Evolutionary conservation across 2,888 invertebrate species (phyloP), one percentile per base, ranked within the genome.

Genomic region (Xestia rhomboidea): DNA sequence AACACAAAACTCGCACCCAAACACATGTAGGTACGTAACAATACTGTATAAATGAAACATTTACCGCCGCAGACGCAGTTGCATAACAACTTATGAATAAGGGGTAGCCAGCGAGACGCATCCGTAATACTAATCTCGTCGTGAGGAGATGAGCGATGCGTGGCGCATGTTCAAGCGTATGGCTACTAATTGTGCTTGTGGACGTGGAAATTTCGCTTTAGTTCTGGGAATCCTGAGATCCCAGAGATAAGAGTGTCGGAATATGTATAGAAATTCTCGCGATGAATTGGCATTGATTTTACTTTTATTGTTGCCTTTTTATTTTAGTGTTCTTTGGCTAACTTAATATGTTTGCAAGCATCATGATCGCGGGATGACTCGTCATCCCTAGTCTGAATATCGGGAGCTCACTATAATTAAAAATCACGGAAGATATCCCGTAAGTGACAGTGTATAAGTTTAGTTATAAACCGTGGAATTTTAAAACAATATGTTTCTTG

Each of bases 61-160:
- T 72, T 73, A 62, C 49, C 62, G 41, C 34, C 66, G 30, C 68
- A 71, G 69, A 67, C 67, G 66, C 64, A 44, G 68, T 85, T 83
- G 85, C 82, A 85, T 85, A 74, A 85, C 82, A 81, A 69, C 73
- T 69, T 74, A 81, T 85, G 73, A 85, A 85, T 84, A 83, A 79
- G 69, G 68, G 83, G 76, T 75, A 74, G 67, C 60, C 74, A 74
- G 72, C 13, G 60, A 68, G 62, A 76, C 86, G 86, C 76, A 82
- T 73, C 44, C 30, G 83, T 86, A 82, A 76, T 86, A 77, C 86
- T 77, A 76, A 86, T 79, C n/a, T 27, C 15, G 69, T 86, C 86
- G 84, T 76, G 86, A 83, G 79, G 82, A 83, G 85, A 84, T 86
- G 86, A 77, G 57, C 62, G 76, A 74, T 79, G 83, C 68, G 75